These are phyloP conservation scores for Hapalemur alaotrensis DNA, from an alignment of 2,797 vertebrate species.

Conservation along the genomic window DNA sequence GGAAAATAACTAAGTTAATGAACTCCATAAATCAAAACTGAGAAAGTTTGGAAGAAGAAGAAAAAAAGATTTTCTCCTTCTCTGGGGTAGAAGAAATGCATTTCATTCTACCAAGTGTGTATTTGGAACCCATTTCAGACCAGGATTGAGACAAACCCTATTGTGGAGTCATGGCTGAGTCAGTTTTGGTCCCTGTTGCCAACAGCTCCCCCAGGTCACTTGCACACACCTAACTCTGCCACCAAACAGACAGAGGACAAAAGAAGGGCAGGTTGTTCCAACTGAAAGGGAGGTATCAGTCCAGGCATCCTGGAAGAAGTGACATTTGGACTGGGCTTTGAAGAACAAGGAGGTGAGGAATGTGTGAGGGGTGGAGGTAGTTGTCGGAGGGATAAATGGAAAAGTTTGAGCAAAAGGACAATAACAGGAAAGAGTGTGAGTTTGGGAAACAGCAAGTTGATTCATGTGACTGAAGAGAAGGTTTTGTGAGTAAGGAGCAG, in stretches of 20 bases:
- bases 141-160: neutral
- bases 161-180: neutral
- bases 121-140: neutral
- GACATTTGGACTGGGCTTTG: neutral
- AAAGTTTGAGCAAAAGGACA: neutral
- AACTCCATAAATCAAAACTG: slow-evolving; percentile 71
- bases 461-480: neutral
- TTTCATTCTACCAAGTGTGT: neutral
- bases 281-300: neutral
- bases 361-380: neutral
- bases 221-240: neutral
- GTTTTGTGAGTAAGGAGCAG: neutral
- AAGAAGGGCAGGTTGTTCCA: neutral
- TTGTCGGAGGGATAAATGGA: neutral
- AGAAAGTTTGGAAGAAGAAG: slow-evolving; percentile 38
- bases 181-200: neutral
- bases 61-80: neutral
- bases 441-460: neutral
- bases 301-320: neutral
- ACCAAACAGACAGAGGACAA: neutral
- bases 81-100: neutral
- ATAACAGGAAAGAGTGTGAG: neutral
- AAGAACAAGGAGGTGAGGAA: neutral
- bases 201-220: neutral
- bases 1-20: slow-evolving; percentile 59